Conservation (phyloP, 2,888 invertebrate genomes). For the Plagodis dolabraria region DNA sequence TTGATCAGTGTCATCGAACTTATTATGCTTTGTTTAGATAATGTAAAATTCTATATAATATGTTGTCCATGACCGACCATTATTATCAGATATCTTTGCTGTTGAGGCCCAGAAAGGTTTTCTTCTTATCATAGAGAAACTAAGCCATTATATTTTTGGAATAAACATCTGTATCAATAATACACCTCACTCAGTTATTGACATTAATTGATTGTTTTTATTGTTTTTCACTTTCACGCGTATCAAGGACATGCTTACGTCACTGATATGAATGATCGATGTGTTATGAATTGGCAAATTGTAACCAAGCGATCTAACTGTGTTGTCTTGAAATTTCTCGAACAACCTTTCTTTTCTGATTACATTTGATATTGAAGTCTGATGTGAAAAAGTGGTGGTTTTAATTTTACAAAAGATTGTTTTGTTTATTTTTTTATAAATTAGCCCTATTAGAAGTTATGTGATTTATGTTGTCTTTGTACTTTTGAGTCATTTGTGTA, state of each 20-base stretch:
- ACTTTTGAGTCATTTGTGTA: too few relatives aligned
- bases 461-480: background rate
- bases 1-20: too few relatives aligned
- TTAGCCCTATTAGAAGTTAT: too few relatives aligned
- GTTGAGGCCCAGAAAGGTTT: too few relatives aligned
- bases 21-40: too few relatives aligned
- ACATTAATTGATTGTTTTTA: constrained; percentile 7
- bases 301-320: constrained; percentile 2
- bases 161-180: background rate
- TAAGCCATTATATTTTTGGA: too few relatives aligned
- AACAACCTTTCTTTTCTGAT: background rate
- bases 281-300: constrained; percentile 19
- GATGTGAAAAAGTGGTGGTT: background rate
- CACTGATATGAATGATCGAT: constrained; percentile 37
- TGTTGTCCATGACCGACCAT: too few relatives aligned
- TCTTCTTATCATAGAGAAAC: too few relatives aligned
- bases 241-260: constrained; percentile 27
- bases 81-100: too few relatives aligned
- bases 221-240: constrained; percentile 18
- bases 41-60: too few relatives aligned
- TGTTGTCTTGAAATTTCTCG: constrained; percentile 1
- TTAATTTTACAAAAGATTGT: background rate
- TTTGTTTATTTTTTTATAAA: too few relatives aligned
- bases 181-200: background rate
- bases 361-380: background rate